These are phyloP conservation scores for Morphnarchus princeps DNA, from an alignment of 2,113 vertebrate species.

Conservation along the genomic window DNA sequence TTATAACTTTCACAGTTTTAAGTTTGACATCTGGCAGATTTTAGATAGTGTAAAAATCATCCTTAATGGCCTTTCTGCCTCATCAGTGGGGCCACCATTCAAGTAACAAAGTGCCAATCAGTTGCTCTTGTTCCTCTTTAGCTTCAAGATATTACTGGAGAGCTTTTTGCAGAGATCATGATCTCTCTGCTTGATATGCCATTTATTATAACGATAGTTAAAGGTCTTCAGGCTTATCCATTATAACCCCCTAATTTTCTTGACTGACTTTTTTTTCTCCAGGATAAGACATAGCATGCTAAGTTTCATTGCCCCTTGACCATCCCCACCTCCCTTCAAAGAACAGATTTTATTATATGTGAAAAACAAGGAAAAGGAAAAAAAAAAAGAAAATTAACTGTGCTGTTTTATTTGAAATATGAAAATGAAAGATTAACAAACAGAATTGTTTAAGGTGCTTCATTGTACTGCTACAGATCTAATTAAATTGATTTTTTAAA, in stretches of 20 bases:
- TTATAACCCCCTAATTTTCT: slow-evolving; percentile 54
- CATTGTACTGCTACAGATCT: background rate
- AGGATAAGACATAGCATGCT: slow-evolving; percentile 8
- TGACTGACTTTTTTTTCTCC: background rate
- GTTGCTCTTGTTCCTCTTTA: slow-evolving; percentile 64
- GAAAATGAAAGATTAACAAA: slow-evolving; percentile 36
- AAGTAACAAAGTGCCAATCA: slow-evolving; percentile 71
- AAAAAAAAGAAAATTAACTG: background rate
- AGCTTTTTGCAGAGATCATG: slow-evolving; percentile 47
- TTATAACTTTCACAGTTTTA: slow-evolving; percentile 41
- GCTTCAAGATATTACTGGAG: slow-evolving; percentile 53
- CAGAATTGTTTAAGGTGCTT: background rate
- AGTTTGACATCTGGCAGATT: slow-evolving; percentile 61
- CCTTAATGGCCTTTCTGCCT: slow-evolving; percentile 63
- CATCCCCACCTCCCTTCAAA: background rate
- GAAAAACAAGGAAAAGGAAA: background rate
- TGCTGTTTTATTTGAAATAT: background rate
- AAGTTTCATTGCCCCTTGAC: background rate
- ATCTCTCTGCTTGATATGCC: slow-evolving; percentile 62
- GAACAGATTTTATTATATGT: background rate
- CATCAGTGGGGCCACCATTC: slow-evolving; percentile 58
- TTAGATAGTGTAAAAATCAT: slow-evolving; percentile 58
- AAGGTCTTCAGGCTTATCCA: slow-evolving; percentile 59
- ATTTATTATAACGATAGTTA: slow-evolving; percentile 47
- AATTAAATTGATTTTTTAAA: slow-evolving; percentile 24